Evolutionary conservation across 2,113 vertebrate species (phyloP).

Genomic region (Rhipidura dahli): DNA sequence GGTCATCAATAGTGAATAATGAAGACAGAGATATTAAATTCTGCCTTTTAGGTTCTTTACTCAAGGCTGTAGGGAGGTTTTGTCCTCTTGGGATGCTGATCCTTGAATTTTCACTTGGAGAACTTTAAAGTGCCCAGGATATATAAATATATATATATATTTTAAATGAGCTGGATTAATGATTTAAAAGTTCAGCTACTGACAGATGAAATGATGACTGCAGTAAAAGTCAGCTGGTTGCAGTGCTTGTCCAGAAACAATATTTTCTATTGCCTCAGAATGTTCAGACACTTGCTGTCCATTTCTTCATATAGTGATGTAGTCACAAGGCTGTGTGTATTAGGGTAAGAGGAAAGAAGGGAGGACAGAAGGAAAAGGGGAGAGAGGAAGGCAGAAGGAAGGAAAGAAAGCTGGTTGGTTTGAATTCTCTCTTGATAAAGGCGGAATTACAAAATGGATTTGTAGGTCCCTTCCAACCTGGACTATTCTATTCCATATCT

Average conservation of each 20-base stretch:
- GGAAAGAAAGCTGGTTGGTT: not conserved
- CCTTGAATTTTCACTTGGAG: constrained; percentile 1
- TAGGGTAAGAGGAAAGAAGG: not conserved
- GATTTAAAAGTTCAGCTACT: not conserved
- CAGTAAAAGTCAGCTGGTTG: not conserved
- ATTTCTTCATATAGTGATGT: not conserved
- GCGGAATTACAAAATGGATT: not conserved
- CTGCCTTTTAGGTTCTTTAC: constrained; percentile 35
- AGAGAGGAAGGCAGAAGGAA: not conserved
- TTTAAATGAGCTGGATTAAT: not conserved
- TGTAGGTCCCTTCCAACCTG: not conserved
- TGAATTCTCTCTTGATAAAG: not conserved
- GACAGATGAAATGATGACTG: constrained; percentile 5
- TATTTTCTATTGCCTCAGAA: not conserved
- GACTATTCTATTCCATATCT: not conserved
- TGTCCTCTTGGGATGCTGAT: not conserved
- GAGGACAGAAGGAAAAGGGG: not conserved
- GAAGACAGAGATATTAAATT: constrained; percentile 36
- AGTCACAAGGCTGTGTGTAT: not conserved
- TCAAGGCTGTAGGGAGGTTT: not conserved
- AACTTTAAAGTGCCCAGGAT: not conserved
- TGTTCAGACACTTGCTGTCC: not conserved
- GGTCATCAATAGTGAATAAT: constrained; percentile 32
- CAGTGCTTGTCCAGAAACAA: not conserved
- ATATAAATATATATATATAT: not conserved